Evolutionary conservation across 2,797 vertebrate genomes (phyloP).

Genomic region (Luscinia megarhynchos): DNA sequence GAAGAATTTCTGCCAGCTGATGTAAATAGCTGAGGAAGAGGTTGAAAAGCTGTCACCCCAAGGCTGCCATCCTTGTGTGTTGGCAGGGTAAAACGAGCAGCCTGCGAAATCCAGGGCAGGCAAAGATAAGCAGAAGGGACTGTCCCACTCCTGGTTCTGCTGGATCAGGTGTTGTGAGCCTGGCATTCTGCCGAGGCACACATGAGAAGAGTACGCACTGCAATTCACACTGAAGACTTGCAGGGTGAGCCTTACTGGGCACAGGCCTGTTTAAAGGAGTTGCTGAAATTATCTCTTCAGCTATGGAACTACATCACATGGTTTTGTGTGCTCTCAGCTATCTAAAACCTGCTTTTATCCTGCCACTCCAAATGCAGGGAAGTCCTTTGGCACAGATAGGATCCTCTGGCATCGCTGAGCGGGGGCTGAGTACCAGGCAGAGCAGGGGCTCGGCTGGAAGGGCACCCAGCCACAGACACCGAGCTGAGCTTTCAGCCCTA

Average conservation of each 20-base stretch:
- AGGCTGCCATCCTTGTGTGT: background rate
- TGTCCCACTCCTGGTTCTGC: background rate
- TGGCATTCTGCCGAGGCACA: background rate
- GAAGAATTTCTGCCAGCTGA: conserved; percentile 25
- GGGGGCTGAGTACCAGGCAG: background rate
- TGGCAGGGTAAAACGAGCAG: background rate
- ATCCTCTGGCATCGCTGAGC: background rate
- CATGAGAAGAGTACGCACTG: background rate
- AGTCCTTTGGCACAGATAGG: background rate
- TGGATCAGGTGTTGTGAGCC: background rate
- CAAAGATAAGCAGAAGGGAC: background rate
- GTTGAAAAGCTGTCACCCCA: background rate
- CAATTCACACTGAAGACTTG: background rate
- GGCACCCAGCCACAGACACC: background rate
- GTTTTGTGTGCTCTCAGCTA: background rate
- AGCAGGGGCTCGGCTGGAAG: background rate
- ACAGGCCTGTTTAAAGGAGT: background rate
- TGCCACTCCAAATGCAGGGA: background rate
- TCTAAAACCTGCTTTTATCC: background rate
- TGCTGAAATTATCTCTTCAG: background rate
- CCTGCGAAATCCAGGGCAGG: background rate
- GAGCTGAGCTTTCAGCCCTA: background rate
- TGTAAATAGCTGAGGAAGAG: background rate
- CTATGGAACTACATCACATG: background rate
- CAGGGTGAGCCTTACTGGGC: background rate